Percentiles rank a stretch among this genome's conserved stretches.
Conservation (phyloP, 2,113 vertebrate genomes). For the Antennarius striatus region DNA sequence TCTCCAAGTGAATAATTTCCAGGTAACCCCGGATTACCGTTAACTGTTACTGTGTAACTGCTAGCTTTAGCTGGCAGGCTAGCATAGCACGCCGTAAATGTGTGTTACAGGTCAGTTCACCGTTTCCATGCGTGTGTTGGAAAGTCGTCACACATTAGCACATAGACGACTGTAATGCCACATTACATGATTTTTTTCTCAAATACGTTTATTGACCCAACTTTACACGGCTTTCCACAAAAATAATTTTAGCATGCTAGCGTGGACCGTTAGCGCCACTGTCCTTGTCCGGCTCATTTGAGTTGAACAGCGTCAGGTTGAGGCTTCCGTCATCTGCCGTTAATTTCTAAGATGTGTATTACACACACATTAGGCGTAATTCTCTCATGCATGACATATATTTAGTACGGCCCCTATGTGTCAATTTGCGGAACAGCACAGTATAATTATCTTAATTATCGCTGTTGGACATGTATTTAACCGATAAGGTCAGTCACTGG, state of each 20-base stretch:
- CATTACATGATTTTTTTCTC: no score
- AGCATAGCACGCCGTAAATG: slow-evolving; percentile 41
- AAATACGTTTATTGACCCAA: not conserved
- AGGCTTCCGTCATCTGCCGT: not conserved
- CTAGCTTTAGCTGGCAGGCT: slow-evolving; percentile 44
- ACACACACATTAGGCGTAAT: fast-evolving
- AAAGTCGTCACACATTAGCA: not conserved
- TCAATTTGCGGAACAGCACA: not conserved
- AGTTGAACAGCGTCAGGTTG: not conserved
- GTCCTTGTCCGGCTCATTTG: slow-evolving; percentile 19
- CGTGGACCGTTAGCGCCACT: slow-evolving; percentile 24
- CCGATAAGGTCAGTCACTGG: slow-evolving; percentile 17
- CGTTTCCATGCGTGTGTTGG: not conserved
- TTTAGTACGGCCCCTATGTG: no score
- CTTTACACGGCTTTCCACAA: no score
- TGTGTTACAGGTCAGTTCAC: not conserved
- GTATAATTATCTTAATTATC: not conserved
- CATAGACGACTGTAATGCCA: no score
- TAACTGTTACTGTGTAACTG: slow-evolving; percentile 14
- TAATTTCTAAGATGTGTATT: not conserved
- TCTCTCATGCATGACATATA: not conserved
- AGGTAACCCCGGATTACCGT: slow-evolving; percentile 53
- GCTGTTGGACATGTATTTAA: slow-evolving; percentile 15
- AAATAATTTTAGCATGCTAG: slow-evolving; percentile 34
- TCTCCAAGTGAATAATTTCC: slow-evolving; percentile 27